Conservation (phyloP, 23 tunicate species). For the Trididemnum clinides region DNA sequence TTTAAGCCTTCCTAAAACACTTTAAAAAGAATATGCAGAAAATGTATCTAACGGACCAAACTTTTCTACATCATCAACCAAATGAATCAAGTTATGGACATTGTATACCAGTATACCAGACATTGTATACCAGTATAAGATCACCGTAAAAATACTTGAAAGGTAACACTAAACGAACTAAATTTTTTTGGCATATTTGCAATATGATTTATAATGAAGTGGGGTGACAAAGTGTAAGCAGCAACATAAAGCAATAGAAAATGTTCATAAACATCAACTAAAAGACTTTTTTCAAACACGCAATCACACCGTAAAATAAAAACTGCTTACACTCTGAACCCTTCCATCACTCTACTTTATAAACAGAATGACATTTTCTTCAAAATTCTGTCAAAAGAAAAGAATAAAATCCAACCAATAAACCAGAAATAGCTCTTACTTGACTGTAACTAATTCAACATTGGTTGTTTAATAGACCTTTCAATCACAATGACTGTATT, state of each 20-base stretch:
- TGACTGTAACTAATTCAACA: neutral
- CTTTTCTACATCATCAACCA: slow-evolving; percentile 36
- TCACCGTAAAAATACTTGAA: no score
- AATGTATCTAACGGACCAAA: slow-evolving; percentile 44
- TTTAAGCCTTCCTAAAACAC: slow-evolving; percentile 33
- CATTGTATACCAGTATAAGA: no score
- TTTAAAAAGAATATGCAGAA: slow-evolving; percentile 58
- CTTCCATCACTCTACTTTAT: slow-evolving; percentile 52
- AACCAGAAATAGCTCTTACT: neutral
- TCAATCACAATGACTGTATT: neutral
- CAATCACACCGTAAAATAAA: slow-evolving; percentile 40
- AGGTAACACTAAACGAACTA: no score
- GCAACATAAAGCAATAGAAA: slow-evolving; percentile 46
- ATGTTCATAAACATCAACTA: slow-evolving; percentile 21
- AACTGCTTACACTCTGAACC: slow-evolving; percentile 49
- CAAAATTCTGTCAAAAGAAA: slow-evolving; percentile 38
- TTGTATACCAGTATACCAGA: slow-evolving; percentile 57
- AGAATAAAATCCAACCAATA: neutral
- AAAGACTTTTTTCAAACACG: slow-evolving; percentile 3
- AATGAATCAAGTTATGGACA: slow-evolving; percentile 37
- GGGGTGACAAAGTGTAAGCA: neutral
- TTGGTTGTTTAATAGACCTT: neutral
- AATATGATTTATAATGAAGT: neutral
- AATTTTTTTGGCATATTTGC: slow-evolving; percentile 30
- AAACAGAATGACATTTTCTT: slow-evolving; percentile 37